Base-by-base conservation (phyloP, 1,140 invertebrate species). In the Drosophila dunni region DNA sequence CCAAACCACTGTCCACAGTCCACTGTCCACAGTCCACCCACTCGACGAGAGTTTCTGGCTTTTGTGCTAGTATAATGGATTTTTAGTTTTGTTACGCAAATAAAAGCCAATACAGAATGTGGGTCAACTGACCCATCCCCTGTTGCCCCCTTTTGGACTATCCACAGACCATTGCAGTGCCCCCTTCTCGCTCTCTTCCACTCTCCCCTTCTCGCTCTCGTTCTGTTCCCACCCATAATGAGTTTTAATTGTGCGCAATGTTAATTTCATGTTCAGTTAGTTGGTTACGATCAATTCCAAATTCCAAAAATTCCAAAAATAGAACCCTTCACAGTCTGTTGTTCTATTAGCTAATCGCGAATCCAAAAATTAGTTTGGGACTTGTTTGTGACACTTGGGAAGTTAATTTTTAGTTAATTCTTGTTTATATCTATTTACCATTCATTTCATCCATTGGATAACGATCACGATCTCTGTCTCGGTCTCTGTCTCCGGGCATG, bases 41-140 rank as follows among this genome's bases (percentile, higher is more conserved):
- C 63, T 64, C 44, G 42, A 40, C 48, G 57, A 20, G 17, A 20
- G 17, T 20, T 20, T 20, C 2, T 60, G 42, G 75, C 65, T 72
- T 78, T 82, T 85, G 82, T 86, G 82, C 64, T 65, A 57, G 53
- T 53, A 76, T 83, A 89, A 86, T 86, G 84, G 83, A 58, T 83
- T 71, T 75, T 88, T 86, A 89, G 84, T 88, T 86, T 83, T 86
- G 83, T 86, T 86, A 83, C 64, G 76, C 76, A 76, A 86, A 86
- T 86, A 88, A 86, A 88, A 79, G 80, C 68, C 50, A 63, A 53
- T 13, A 58, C 17, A 29, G 46, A 83, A 86, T 88, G 84, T 86
- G 84, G 83, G 83, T 86, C 83, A 86, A 79, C 65, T 66, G 76
- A 29, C 50, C 50, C 62, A 7, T 29, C 13, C 9, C 24, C 38